Conservation (phyloP, 2,113 vertebrate genomes). For the Cygnus buccinator region DNA sequence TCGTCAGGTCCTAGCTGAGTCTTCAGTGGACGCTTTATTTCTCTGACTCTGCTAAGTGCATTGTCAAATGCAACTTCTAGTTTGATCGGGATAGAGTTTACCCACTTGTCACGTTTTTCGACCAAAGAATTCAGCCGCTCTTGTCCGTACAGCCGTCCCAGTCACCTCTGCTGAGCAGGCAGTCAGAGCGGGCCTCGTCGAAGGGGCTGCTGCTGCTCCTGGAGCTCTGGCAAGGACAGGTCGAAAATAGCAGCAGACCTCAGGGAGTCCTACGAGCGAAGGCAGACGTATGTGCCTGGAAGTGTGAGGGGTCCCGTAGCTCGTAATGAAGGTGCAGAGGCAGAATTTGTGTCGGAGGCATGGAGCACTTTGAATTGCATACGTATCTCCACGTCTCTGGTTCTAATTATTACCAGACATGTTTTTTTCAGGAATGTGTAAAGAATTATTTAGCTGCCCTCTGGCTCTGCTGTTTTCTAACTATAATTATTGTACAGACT, state of each 20-base stretch:
- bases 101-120: not conserved
- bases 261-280: not conserved
- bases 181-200: not conserved
- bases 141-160: rapidly evolving
- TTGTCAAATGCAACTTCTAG: not conserved
- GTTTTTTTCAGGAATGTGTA: not conserved
- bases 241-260: not conserved
- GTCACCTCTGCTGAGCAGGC: not conserved
- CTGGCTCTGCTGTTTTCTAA: not conserved
- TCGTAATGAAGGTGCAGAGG: not conserved
- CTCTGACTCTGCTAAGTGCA: not conserved
- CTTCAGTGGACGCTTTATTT: rapidly evolving
- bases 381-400: not conserved
- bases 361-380: not conserved
- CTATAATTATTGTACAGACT: not conserved
- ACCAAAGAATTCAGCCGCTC: not conserved
- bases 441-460: not conserved
- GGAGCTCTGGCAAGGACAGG: not conserved
- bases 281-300: not conserved
- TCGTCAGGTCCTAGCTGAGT: not conserved
- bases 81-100: not conserved
- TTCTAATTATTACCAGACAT: not conserved
- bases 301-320: rapidly evolving
- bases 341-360: not conserved
- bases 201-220: not conserved